Base-by-base conservation (phyloP, 2,888 invertebrate genomes). In the Mechanitis mazaeus region DNA sequence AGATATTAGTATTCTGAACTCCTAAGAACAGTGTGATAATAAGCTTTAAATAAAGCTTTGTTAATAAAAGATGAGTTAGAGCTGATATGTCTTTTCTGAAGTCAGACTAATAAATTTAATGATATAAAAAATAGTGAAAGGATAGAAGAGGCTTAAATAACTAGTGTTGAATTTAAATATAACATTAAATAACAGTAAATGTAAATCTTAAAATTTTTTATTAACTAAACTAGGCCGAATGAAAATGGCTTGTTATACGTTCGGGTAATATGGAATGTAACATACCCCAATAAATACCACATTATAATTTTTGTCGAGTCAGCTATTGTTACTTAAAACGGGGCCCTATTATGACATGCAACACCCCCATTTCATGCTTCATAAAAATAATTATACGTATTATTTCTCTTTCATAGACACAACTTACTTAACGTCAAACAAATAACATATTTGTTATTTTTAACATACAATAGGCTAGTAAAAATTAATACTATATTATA, bases 1-100 rank as follows among this genome's bases (percentile, higher is more conserved):
- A 28, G 45, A 56, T 59, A 59, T 62, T 62, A 62, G 50, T 54
- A 63, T 55, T 56, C 54, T 59, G 53, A 35, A 54, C 33, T 56
- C 59, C 46, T 33, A 54, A 54, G 54, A 33, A 53, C 56, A 45
- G 50, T 31, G 31, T 31, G 31, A 50, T 50, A 2, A 31, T 9
- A 55, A 55, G 45, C 55, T 20, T 45, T 9, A 45, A 3, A 2
- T 47, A 3, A 47, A 7, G 9, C 31, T 50, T 9, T 28, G 3
- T 50, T 50, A 50, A 31, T 50, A 31, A 31, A 50, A 9, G 42
- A 31, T 31, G 28, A 31, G 31, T 9, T 50, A 50, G 50, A 3
- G 3, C 31, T 50, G 31, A 31, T 1, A 50, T 31, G 50, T 31
- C 9, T 11, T 31, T 50, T 50, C 31, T 50, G 2, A 50, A 31